A percentile compares a stretch with the other conserved stretches of the same genome.
phyloP scores from a whole-genome alignment of 2,888 invertebrate species.

The Neelides folsomi region DNA sequence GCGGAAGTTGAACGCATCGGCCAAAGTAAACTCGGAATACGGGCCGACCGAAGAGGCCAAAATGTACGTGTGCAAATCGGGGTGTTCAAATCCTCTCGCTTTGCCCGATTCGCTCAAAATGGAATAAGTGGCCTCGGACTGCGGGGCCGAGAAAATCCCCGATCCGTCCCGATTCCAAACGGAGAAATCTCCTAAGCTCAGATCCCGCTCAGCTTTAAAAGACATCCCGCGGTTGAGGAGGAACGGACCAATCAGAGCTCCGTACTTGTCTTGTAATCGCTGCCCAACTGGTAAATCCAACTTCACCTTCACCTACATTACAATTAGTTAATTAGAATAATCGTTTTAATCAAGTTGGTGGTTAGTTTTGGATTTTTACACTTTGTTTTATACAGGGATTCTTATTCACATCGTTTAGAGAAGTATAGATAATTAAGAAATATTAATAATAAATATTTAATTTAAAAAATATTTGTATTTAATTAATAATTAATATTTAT shows the following conservation, averaged over 20 bases:
- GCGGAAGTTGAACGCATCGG: not conserved
- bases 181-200: not conserved
- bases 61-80: not conserved
- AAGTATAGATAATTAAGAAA: no score
- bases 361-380: no score
- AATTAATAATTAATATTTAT: no score
- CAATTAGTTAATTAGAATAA: no score
- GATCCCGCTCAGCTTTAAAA: conserved; percentile 1
- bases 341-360: not conserved
- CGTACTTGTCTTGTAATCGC: not conserved
- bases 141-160: not conserved
- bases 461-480: no score
- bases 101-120: not conserved
- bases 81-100: not conserved
- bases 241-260: not conserved
- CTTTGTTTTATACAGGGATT: no score
- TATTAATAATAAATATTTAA: no score
- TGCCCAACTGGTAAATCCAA: not conserved
- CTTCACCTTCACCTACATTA: not conserved
- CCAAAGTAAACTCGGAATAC: not conserved
- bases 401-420: no score
- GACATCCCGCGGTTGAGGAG: not conserved
- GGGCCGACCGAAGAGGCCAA: not conserved
- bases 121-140: conserved; percentile 1
- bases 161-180: not conserved